phyloP scores from a whole-genome alignment of 2,113 vertebrate species.

The Hippocampus comes region DNA sequence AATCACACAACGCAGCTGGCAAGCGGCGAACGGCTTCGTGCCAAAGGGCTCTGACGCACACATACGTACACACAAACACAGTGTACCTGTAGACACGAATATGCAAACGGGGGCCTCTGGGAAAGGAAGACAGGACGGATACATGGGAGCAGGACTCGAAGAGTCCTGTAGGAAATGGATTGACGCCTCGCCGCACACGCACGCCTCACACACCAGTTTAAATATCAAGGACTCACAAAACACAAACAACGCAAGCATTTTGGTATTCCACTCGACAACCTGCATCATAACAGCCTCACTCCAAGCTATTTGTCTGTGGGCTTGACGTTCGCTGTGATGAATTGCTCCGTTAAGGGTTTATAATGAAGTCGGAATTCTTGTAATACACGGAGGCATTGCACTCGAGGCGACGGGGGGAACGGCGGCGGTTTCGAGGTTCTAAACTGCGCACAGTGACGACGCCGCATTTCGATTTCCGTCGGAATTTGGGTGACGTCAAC shows the following conservation, averaged over 20 bases:
- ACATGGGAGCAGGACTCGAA: constrained; percentile 23
- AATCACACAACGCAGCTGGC: constrained; percentile 53
- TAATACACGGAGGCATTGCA: not conserved
- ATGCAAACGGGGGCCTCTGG: constrained; percentile 35
- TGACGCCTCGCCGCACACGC: not conserved
- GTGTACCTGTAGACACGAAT: constrained; percentile 48
- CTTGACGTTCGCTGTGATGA: constrained; percentile 26
- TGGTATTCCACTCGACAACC: not conserved
- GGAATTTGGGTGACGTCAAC: no score
- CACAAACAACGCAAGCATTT: not conserved
- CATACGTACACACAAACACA: not conserved
- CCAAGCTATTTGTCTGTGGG: constrained; percentile 32
- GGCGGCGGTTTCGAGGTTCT: not conserved
- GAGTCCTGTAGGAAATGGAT: not conserved
- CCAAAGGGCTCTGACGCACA: constrained; percentile 16
- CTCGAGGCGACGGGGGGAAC: not conserved
- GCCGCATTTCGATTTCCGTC: no score
- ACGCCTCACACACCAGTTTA: not conserved
- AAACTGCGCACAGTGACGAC: no score
- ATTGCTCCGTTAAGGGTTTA: constrained; percentile 1
- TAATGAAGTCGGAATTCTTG: not conserved
- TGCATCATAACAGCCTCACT: constrained; percentile 26
- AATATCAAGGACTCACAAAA: constrained; percentile 1
- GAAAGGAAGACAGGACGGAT: constrained; percentile 25
- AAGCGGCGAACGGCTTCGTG: constrained; percentile 39